Percentiles rank a stretch among this genome's conserved stretches.
These are phyloP conservation scores for Anhinga anhinga DNA, from an alignment of 2,113 vertebrate species.

Conservation along the genomic window DNA sequence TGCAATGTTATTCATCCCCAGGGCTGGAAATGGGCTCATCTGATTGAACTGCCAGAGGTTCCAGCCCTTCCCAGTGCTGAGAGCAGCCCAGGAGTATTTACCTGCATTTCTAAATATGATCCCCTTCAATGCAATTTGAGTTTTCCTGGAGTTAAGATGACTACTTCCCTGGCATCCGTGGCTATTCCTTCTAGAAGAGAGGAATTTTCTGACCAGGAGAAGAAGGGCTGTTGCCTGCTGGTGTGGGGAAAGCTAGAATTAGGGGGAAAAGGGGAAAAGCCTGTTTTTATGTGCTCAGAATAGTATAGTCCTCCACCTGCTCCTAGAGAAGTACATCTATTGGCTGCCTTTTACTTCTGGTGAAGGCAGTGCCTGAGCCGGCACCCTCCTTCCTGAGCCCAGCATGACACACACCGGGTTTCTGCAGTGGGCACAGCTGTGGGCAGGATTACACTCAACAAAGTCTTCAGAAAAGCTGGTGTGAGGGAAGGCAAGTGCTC, in stretches of 20 bases:
- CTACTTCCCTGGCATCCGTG: background rate
- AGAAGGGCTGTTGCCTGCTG: background rate
- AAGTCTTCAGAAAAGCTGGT: background rate
- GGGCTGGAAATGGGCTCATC: background rate
- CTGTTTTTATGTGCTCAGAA: background rate
- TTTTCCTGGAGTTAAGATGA: background rate
- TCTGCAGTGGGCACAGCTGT: background rate
- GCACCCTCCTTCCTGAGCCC: background rate
- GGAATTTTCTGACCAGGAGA: background rate
- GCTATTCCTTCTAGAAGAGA: background rate
- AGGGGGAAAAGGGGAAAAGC: background rate
- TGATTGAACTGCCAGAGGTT: background rate
- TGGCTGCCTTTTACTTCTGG: background rate
- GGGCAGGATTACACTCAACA: background rate
- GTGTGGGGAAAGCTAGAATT: background rate
- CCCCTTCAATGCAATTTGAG: background rate
- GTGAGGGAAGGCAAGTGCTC: background rate
- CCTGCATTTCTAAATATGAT: background rate
- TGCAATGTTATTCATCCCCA: background rate
- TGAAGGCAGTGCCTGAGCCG: background rate
- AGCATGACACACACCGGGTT: background rate
- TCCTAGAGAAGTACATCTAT: background rate
- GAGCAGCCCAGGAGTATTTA: background rate
- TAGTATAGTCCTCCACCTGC: background rate
- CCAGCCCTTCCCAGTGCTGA: background rate